Percentiles rank a stretch among this genome's conserved stretches.
These are phyloP conservation scores for Nomada fucata DNA, from an alignment of 2,888 invertebrate species.

Conservation along the genomic window DNA sequence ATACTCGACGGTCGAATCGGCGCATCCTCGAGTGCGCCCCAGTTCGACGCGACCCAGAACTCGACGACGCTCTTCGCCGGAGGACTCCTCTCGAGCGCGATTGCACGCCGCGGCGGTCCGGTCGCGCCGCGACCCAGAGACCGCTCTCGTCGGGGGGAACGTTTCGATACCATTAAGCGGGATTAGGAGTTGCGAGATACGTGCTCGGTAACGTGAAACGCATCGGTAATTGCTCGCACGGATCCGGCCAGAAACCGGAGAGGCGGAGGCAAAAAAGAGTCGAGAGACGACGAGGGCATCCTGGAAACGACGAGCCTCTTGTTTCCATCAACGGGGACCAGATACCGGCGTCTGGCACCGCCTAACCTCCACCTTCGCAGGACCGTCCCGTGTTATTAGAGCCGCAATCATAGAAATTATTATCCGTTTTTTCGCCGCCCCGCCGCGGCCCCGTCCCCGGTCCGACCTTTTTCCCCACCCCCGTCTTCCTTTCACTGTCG, in stretches of 20 bases:
- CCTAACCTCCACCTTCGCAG: conserved; percentile 48
- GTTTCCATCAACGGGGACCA: conserved; percentile 22
- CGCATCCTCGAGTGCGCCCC: conserved; percentile 56
- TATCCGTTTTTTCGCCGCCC: conserved; percentile 55
- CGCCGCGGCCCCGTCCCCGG: background rate
- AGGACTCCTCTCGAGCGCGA: too few species aligned
- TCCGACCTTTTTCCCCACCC: conserved; percentile 34
- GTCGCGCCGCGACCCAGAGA: too few species aligned
- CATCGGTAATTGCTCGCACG: conserved; percentile 13
- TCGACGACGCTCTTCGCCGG: too few species aligned
- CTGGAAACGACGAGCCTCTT: background rate
- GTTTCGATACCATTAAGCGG: conserved; percentile 72
- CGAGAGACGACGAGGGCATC: too few species aligned
- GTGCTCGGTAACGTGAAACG: background rate
- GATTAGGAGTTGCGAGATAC: conserved; percentile 9
- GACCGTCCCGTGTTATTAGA: conserved; percentile 75
- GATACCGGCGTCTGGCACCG: conserved; percentile 18
- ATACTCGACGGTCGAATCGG: background rate
- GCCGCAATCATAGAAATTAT: conserved; percentile 80
- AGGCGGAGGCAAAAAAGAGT: background rate
- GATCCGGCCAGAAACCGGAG: background rate
- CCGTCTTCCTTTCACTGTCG: conserved; percentile 44
- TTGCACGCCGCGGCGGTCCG: too few species aligned
- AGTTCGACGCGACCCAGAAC: conserved; percentile 61
- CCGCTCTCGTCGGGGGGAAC: too few species aligned